A percentile compares a stretch with the other conserved stretches of the same genome.
Evolutionary conservation across 2,888 invertebrate genomes (phyloP).

Genomic region (Chrysina gloriosa): DNA sequence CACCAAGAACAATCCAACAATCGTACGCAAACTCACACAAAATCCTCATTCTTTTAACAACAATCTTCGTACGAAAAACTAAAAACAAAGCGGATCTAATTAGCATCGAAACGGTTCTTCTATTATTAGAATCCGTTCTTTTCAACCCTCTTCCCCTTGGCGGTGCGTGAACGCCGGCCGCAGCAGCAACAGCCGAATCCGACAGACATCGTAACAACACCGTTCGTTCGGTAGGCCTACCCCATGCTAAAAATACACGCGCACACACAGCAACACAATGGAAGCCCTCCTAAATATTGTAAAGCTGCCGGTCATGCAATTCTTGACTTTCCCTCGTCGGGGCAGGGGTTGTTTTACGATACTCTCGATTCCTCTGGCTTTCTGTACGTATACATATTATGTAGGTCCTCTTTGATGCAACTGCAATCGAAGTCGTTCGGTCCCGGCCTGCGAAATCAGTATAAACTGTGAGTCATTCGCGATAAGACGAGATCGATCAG

Average conservation of each 20-base stretch:
- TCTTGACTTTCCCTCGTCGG: slow-evolving; percentile 49
- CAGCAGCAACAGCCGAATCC: neutral
- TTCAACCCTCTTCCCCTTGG: no score
- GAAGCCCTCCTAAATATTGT: slow-evolving; percentile 56
- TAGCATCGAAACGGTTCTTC: no score
- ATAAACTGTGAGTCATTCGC: slow-evolving; percentile 57
- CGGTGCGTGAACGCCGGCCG: no score
- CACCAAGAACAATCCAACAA: no score
- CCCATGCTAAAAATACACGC: slow-evolving; percentile 37
- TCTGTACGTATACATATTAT: slow-evolving; percentile 58
- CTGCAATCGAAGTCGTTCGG: slow-evolving; percentile 51
- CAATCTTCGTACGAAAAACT: no score
- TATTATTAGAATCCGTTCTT: no score
- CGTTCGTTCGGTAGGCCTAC: neutral
- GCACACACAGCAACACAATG: slow-evolving; percentile 32
- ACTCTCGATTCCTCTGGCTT: slow-evolving; percentile 55
- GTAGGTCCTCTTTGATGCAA: slow-evolving; percentile 59
- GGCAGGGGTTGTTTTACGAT: slow-evolving; percentile 36
- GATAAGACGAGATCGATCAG: slow-evolving; percentile 55
- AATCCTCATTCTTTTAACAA: no score
- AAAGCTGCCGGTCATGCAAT: slow-evolving; percentile 56
- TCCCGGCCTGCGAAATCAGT: slow-evolving; percentile 56
- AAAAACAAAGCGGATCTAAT: no score
- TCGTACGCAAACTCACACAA: no score
- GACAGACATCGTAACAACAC: neutral